Evolutionary conservation across 2,888 invertebrate genomes (phyloP).

Genomic region (Nebria salina): DNA sequence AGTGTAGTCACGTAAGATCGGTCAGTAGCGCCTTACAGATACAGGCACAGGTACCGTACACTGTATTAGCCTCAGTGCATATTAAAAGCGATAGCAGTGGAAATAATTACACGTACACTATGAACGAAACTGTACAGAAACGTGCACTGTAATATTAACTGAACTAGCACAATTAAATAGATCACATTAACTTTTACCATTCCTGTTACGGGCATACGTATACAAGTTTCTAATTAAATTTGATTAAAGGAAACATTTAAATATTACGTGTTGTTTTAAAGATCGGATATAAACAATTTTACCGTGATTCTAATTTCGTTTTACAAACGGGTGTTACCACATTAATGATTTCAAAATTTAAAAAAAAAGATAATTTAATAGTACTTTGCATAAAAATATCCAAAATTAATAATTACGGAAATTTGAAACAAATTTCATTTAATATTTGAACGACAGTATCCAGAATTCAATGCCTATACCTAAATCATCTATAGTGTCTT

Average conservation of each 20-base stretch:
- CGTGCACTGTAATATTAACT: not conserved
- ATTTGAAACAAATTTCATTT: no score
- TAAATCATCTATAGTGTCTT: no score
- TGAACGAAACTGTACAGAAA: not conserved
- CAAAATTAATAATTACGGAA: no score
- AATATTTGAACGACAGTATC: no score
- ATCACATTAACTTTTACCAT: not conserved
- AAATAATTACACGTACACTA: not conserved
- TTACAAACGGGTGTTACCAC: not conserved
- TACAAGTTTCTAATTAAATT: not conserved
- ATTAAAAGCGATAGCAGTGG: not conserved
- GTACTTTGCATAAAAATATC: not conserved
- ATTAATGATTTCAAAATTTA: not conserved
- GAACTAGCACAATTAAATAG: not conserved
- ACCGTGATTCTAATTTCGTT: not conserved
- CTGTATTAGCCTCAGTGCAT: not conserved
- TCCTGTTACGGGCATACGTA: not conserved
- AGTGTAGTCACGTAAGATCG: not conserved
- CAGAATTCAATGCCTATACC: no score
- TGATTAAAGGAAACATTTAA: not conserved
- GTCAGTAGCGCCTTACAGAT: not conserved
- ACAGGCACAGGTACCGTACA: not conserved
- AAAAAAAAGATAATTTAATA: not conserved
- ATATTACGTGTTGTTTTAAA: not conserved
- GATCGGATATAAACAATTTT: not conserved